Evolutionary conservation across 1,140 invertebrate genomes (phyloP).

Genomic region (Micrasema longulum): DNA sequence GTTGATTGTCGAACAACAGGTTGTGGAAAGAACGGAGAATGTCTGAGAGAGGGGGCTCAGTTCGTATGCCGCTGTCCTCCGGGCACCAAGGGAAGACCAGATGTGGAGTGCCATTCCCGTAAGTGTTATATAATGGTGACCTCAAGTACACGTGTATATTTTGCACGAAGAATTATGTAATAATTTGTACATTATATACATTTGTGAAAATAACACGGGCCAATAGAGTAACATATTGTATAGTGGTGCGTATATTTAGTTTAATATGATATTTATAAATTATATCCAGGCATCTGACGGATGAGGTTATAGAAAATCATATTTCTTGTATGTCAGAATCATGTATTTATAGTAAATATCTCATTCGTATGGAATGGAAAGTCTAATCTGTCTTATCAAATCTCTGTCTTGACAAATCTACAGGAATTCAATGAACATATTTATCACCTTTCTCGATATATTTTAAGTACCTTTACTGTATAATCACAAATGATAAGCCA

Average conservation of each 20-base stretch:
- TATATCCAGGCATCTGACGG: conserved; percentile 48
- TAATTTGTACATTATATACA: conserved; percentile 66
- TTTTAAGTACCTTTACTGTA: conserved; percentile 26
- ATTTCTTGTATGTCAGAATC: conserved; percentile 44
- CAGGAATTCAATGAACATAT: conserved; percentile 4
- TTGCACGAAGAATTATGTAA: conserved; percentile 65
- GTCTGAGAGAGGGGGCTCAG: conserved; percentile 80
- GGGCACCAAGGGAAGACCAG: conserved; percentile 79
- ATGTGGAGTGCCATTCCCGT: conserved; percentile 84
- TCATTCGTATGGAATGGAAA: conserved; percentile 47
- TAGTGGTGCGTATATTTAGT: conserved; percentile 54
- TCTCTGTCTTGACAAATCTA: conserved; percentile 20
- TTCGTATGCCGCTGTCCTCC: conserved; percentile 86
- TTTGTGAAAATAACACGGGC: conserved; percentile 62
- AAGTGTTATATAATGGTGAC: conserved; percentile 64
- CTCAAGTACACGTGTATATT: conserved; percentile 63
- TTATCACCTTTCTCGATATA: conserved; percentile 9
- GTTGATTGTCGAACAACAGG: conserved; percentile 85
- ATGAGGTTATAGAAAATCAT: conserved; percentile 52
- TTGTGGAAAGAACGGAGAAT: conserved; percentile 85
- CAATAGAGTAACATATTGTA: conserved; percentile 54
- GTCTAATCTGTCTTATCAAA: conserved; percentile 55
- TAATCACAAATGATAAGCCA: conserved; percentile 61
- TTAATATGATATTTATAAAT: conserved; percentile 50
- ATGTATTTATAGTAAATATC: conserved; percentile 41